phyloP scores from a whole-genome alignment of 2,797 vertebrate species.

The Clarias platycephalus region DNA sequence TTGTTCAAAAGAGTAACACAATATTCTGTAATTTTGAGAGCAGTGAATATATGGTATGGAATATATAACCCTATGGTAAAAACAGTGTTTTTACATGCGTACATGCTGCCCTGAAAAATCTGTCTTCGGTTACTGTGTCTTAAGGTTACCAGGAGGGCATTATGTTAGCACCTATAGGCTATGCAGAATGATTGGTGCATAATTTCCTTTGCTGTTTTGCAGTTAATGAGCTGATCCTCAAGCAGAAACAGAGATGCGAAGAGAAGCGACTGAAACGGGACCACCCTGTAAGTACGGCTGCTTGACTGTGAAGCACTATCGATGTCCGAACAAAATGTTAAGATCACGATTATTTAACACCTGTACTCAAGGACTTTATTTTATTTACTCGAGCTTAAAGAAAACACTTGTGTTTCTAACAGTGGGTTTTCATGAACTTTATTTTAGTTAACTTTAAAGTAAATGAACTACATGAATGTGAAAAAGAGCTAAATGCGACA shows the following conservation, averaged over 20 bases:
- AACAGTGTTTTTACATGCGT: too few relatives aligned
- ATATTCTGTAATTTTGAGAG: not conserved
- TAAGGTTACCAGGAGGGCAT: not conserved
- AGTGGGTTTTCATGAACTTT: too few relatives aligned
- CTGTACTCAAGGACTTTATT: too few relatives aligned
- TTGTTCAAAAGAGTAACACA: not conserved
- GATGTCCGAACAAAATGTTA: not conserved
- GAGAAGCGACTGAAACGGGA: constrained; percentile 97
- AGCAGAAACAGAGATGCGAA: constrained; percentile 96
- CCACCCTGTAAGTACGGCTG: constrained; percentile 86
- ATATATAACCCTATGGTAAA: too few relatives aligned
- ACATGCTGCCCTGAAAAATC: not conserved
- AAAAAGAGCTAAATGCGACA: too few relatives aligned
- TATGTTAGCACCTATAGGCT: not conserved
- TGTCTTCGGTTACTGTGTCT: not conserved
- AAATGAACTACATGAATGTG: too few relatives aligned
- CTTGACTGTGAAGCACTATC: too few relatives aligned
- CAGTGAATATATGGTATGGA: too few relatives aligned
- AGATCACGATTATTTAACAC: too few relatives aligned
- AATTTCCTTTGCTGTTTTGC: constrained; percentile 53
- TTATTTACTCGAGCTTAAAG: too few relatives aligned
- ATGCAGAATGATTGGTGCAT: not conserved
- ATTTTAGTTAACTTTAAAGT: too few relatives aligned
- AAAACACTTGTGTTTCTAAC: too few relatives aligned
- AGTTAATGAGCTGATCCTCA: constrained; percentile 99